Base-by-base conservation (phyloP, 2,888 invertebrate genomes). In the Drosophila hamatofila region DNA sequence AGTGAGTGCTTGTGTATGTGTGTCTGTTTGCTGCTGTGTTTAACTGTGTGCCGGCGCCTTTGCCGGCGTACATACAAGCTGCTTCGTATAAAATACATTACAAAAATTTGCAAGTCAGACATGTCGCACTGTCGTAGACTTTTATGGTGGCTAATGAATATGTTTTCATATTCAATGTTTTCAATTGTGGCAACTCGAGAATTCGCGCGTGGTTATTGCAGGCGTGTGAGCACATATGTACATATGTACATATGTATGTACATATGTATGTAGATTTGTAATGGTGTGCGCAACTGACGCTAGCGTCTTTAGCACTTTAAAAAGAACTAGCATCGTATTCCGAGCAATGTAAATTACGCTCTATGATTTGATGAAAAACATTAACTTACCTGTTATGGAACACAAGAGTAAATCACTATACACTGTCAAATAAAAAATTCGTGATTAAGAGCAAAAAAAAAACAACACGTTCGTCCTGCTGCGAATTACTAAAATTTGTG, bases 201-300 rank as follows among this genome's bases (percentile, higher is more conserved):
- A 64, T 66, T 70, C 75, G 51, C 63, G 78, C 71, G 75, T 77
- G 71, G 48, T 75, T 30, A 9, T 8, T 65, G 18, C 54, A 54
- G 44, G 46, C 14, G 42, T 71, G 39, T 5, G 56, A 54, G 18
- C 37, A 52, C 39, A 55, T 41, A 9, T 49, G 49, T 33, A 30
- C 27, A 27, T 27, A 27, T 2, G 8, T 37, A 51, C 39, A 42
- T 11, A 30, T n/a, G n/a, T n/a, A n/a, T n/a, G n/a, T n/a, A n/a
- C 33, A 25, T n/a, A 48, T 27, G 25, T 12, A 33, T 18, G 14
- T 3, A 42, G 42, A 33, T 30, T 5, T 72, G 52, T 18, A 11
- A 37, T 37, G 39, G 30, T 44, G 56, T 69, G 58, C 39, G 63
- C 48, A 61, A 64, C 25, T 44, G 79, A 78, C 75, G 79, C 79